Base-by-base conservation (phyloP, 2,113 vertebrate species). In the Orthonyx spaldingii region DNA sequence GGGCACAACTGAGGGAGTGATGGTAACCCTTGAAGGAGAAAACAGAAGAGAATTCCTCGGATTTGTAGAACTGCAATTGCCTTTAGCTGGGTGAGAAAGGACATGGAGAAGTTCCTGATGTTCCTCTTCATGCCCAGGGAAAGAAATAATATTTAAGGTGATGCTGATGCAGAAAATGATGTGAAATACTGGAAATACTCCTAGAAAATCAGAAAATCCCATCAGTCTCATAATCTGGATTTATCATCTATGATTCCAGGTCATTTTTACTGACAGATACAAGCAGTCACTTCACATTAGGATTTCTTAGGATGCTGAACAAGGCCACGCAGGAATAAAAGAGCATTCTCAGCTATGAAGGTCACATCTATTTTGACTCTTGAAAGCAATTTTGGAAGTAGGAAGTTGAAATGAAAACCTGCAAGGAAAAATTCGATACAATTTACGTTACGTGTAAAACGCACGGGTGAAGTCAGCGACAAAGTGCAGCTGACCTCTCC, bases 381-480 rank as follows among this genome's bases (percentile, higher is more conserved):
- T 72, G 53, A 75, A 82, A 78, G 87, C 52, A 10, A 13, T 60
- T 94, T 72, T 84, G 68, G 87, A 89, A 79, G 70, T 14, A 33
- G 41, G 23, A 94, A 91, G 80, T 32, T 22, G 37, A 65, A 89
- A 32, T 17, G 83, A 52, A 64, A 93, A 79, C 46, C 74, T 30
- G 59, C 20, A 50, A 60, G 57, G 3, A 65, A 60, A 89, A 91
- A 59, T 6, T 32, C 74, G 49, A 46, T 12, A 21, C 1, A 0
- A 33, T 81, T 41, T 17, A 74, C 0, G 0, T n/a, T 47, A 26
- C 0, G 2, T 0, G 5, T 46, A 37, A 77, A 93, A 74, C 0
- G 0, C 50, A 7, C 0, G 41, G 64, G 33, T 11, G 55, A 83
- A 79, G 32, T 65, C 68, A 56, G 27, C 0, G 1, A 13, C 21